These are phyloP conservation scores for Melanotaenia duboulayi DNA, from an alignment of 2,113 vertebrate species.

Conservation along the genomic window DNA sequence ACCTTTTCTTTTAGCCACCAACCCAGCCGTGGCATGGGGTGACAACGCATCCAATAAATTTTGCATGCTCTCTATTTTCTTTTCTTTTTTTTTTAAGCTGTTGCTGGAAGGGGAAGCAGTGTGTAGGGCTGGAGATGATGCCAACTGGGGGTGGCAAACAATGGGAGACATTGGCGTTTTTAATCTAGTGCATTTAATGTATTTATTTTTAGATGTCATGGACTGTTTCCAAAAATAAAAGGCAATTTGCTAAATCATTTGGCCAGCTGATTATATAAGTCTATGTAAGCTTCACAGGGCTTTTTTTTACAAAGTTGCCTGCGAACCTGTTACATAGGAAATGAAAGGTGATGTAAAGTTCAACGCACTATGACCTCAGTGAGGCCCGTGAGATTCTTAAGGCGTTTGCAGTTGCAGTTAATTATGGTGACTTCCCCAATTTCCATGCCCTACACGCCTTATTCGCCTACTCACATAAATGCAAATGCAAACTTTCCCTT, in stretches of 20 bases:
- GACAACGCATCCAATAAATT: conserved; percentile 73
- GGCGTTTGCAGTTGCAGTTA: conserved; percentile 44
- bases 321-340: conserved; percentile 61
- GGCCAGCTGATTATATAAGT: conserved; percentile 64
- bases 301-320: conserved; percentile 65
- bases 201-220: conserved; percentile 75
- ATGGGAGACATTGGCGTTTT: conserved; percentile 55
- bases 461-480: not conserved
- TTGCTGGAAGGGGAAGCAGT: conserved; percentile 1
- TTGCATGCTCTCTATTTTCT: conserved; percentile 56
- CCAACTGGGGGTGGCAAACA: not conserved
- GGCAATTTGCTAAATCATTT: conserved; percentile 69
- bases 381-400: conserved; percentile 40
- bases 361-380: conserved; percentile 50
- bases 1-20: conserved; percentile 69
- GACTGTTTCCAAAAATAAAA: conserved; percentile 78
- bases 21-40: conserved; percentile 39
- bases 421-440: conserved; percentile 38
- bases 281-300: conserved; percentile 51
- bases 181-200: conserved; percentile 60
- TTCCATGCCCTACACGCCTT: not conserved
- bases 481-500: not conserved
- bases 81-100: conserved; percentile 8
- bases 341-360: conserved; percentile 71
- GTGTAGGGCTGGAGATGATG: not conserved